Base-by-base conservation (phyloP, 2,888 invertebrate species). In the Vesta saturnalis region DNA sequence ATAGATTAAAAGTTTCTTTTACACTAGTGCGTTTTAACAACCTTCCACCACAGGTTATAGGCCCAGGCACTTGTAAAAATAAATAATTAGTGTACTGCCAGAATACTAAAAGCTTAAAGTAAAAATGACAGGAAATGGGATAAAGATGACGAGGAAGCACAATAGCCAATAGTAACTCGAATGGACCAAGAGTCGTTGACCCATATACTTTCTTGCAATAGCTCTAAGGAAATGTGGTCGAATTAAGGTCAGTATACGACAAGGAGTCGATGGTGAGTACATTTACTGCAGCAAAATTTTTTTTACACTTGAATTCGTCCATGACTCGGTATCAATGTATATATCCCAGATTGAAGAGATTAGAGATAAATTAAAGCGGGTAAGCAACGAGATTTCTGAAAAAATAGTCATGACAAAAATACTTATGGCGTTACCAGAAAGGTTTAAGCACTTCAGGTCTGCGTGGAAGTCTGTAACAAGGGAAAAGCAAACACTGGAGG, bases 401-500 rank as follows among this genome's bases (percentile, higher is more conserved):
- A 56, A 72, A 57, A 61, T 72, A 56, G 56, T 55, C 1, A 67
- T 73, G 19, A 73, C 71, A 23, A 73, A 72, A 64, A 60, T 69
- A 35, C 23, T 73, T 10, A 71, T 73, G 71, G 18, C 69, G 12
- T 46, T 73, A 15, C 71, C 71, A 52, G 73, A 71, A 55, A 58
- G 62, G 12, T 70, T 47, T 22, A 70, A 67, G 52, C 57, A 70
- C 54, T 70, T 70, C 47, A 46, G 16, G 14, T 65, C 70, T 3
- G 73, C 71, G 16, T 76, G 76, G 76, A 74, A 77, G 63, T 75
- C 74, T n/a, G 75, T 73, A 12, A 61, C 72, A 1, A 55, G 57
- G 18, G 66, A 71, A 0, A 72, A 76, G 8, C 72, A 75, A 68
- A 78, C 69, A 1, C 22, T 79, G 18, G 72, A 72, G 52, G 71